A percentile compares a stretch with the other conserved stretches of the same genome.
phyloP scores from a whole-genome alignment of 1,140 invertebrate species.

The Neodiprion lecontei region DNA sequence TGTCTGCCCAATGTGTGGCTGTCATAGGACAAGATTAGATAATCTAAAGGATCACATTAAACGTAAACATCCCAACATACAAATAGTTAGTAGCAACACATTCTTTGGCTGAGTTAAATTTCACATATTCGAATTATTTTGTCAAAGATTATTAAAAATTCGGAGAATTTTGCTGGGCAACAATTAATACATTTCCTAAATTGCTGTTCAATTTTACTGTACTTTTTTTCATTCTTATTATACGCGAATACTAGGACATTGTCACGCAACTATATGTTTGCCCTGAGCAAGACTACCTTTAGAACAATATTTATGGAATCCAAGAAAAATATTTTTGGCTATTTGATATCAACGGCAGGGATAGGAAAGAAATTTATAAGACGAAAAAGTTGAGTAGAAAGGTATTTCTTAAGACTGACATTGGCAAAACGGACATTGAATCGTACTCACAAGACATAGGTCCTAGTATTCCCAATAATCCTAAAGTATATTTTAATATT shows the following conservation, averaged over 20 bases:
- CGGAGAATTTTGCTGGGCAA: too few species aligned
- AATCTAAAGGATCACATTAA: constrained; percentile 77
- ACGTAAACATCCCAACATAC: constrained; percentile 68
- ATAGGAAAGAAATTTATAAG: too few species aligned
- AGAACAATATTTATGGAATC: too few species aligned
- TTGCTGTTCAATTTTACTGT: not conserved
- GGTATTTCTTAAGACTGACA: too few species aligned
- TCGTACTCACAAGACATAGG: not conserved
- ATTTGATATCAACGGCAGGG: too few species aligned
- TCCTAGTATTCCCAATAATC: not conserved
- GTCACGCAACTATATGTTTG: not conserved
- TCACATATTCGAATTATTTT: not conserved
- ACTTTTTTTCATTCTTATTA: not conserved
- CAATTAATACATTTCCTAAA: not conserved
- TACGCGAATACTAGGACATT: not conserved
- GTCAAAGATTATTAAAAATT: too few species aligned
- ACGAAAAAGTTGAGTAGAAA: too few species aligned
- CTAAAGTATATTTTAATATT: not conserved
- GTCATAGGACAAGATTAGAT: constrained; percentile 73
- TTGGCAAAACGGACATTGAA: too few species aligned
- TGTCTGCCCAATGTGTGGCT: constrained; percentile 73
- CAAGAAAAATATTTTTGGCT: too few species aligned
- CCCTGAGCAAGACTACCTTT: too few species aligned
- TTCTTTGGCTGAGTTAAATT: constrained; percentile 19
- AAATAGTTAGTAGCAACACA: constrained; percentile 30